Evolutionary conservation across 2,113 vertebrate species (phyloP).

Genomic region (Hippolais icterina): DNA sequence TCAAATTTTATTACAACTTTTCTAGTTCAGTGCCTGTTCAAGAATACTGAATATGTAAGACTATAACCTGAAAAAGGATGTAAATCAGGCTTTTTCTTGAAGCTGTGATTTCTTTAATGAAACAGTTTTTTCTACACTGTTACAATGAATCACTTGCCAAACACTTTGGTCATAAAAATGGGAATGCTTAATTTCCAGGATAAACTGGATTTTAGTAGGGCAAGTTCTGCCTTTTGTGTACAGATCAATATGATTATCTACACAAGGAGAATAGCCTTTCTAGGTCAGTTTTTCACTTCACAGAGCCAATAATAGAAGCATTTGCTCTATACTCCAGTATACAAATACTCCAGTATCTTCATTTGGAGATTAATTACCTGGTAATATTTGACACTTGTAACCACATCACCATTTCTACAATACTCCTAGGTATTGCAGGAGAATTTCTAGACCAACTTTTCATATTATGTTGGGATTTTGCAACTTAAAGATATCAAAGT

Average conservation of each 20-base stretch:
- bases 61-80: not conserved
- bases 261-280: not conserved
- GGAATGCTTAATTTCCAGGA: not conserved
- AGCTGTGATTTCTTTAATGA: not conserved
- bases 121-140: not conserved
- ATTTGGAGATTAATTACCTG: not conserved
- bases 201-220: not conserved
- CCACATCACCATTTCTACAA: not conserved
- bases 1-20: not conserved
- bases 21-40: not conserved
- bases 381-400: not conserved
- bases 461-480: not conserved
- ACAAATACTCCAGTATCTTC: not conserved
- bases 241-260: not conserved
- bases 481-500: not conserved
- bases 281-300: not conserved
- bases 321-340: too few relatives aligned
- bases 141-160: not conserved
- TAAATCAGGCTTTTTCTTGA: not conserved
- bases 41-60: not conserved
- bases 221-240: not conserved
- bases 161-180: not conserved
- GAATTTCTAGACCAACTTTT: not conserved
- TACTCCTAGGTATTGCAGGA: not conserved
- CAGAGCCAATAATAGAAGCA: not conserved